Conservation (phyloP, 2,888 invertebrate species). For the Neoitamus cyanurus region DNA sequence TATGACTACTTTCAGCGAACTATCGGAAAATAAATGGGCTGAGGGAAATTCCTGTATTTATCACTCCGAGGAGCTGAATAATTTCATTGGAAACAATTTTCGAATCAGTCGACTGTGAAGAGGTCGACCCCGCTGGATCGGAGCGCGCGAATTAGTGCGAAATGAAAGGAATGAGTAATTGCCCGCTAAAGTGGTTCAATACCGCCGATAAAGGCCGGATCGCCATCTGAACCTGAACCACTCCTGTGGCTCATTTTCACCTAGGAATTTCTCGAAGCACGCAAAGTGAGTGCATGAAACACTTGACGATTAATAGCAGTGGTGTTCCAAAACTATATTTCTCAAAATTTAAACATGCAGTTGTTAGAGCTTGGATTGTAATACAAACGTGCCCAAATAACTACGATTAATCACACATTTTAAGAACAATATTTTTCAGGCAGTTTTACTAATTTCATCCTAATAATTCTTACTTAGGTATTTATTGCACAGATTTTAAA, state of each 20-base stretch:
- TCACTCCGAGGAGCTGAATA: background rate
- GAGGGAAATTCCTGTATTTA: slow-evolving; percentile 2
- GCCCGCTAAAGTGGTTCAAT: background rate
- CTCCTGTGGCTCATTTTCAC: background rate
- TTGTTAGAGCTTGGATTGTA: no score
- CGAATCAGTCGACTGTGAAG: background rate
- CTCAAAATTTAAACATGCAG: no score
- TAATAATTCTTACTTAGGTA: no score
- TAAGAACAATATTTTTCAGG: no score
- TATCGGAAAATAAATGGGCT: slow-evolving; percentile 1
- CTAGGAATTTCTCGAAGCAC: background rate
- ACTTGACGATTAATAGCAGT: background rate
- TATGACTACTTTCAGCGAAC: slow-evolving; percentile 6
- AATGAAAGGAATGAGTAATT: background rate
- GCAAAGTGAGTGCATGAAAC: background rate
- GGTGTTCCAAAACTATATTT: no score
- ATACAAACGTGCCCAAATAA: no score
- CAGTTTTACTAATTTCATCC: no score
- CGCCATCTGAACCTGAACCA: background rate
- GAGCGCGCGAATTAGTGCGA: background rate
- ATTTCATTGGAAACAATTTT: slow-evolving; percentile 5
- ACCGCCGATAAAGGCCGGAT: background rate
- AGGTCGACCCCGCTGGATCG: background rate
- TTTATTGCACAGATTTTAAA: no score
- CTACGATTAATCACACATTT: no score